Percentiles rank a stretch among this genome's conserved stretches.
These are phyloP conservation scores for Aspidapion aeneum DNA, from an alignment of 2,888 invertebrate species.

Conservation along the genomic window DNA sequence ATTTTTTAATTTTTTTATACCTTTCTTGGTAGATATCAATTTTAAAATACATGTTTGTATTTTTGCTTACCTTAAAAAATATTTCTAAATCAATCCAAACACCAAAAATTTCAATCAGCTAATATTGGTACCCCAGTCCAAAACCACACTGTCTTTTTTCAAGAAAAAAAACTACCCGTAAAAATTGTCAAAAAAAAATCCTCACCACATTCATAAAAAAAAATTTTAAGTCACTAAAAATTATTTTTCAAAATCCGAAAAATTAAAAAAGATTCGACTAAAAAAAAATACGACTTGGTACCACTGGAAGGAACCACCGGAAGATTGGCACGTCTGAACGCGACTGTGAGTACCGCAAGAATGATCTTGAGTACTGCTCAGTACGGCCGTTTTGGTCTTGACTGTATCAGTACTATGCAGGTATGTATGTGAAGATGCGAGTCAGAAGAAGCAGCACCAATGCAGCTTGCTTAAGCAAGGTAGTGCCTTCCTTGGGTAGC, in stretches of 20 bases:
- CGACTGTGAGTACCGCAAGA: neutral
- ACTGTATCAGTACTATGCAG: neutral
- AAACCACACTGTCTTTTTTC: neutral
- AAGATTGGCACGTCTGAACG: neutral
- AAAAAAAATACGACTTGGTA: neutral
- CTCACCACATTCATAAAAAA: neutral
- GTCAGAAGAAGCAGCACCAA: too few relatives aligned
- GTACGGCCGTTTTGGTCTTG: neutral
- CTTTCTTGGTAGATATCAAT: too few relatives aligned
- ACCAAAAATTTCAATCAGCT: too few relatives aligned
- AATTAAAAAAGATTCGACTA: neutral
- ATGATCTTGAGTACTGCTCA: neutral
- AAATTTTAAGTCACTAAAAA: neutral
- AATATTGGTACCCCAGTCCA: too few relatives aligned
- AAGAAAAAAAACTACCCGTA: neutral
- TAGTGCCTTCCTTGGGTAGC: too few relatives aligned
- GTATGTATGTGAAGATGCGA: too few relatives aligned
- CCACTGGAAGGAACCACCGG: neutral
- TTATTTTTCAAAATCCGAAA: neutral
- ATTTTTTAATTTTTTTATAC: too few relatives aligned
- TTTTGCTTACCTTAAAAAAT: too few relatives aligned
- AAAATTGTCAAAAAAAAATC: neutral
- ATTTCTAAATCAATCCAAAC: too few relatives aligned
- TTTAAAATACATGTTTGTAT: too few relatives aligned
- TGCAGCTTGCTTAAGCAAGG: too few relatives aligned